A percentile compares a stretch with the other conserved stretches of the same genome.
Conservation (phyloP, 2,888 invertebrate genomes). For the Bugulina stolonifera region DNA sequence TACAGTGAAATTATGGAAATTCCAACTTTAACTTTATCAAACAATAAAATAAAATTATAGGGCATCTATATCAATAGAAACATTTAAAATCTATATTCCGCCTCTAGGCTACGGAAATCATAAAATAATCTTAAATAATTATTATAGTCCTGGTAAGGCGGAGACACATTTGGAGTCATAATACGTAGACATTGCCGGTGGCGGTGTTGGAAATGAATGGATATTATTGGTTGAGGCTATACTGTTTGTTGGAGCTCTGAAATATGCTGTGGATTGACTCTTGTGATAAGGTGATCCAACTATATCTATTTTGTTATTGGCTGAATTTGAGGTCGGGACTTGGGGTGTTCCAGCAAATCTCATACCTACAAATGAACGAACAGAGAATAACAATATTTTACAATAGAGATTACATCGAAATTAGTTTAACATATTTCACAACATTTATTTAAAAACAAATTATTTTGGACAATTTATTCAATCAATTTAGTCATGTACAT, state of each 20-base stretch:
- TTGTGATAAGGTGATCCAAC: constrained; percentile 8
- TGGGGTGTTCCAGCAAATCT: constrained; percentile 15
- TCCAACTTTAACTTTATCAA: no score
- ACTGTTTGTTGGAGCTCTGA: neutral
- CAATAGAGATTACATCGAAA: neutral
- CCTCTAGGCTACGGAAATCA: no score
- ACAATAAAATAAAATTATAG: no score
- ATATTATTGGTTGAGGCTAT: constrained; percentile 8
- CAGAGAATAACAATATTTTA: no score
- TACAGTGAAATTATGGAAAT: no score
- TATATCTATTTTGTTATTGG: constrained; percentile 14
- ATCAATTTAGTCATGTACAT: no score
- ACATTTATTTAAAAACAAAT: no score
- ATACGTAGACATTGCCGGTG: constrained; percentile 8
- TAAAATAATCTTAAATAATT: no score
- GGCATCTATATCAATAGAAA: no score
- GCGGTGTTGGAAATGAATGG: constrained; percentile 20
- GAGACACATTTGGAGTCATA: constrained; percentile 8
- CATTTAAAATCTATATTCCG: no score
- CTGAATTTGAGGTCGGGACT: neutral
- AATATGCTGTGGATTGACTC: neutral
- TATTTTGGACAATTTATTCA: no score
- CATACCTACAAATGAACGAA: constrained; percentile 9
- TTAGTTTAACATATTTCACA: no score
- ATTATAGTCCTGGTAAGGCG: constrained; percentile 5